Base-by-base conservation (phyloP, 2,797 vertebrate genomes). In the Eulemur mongoz region DNA sequence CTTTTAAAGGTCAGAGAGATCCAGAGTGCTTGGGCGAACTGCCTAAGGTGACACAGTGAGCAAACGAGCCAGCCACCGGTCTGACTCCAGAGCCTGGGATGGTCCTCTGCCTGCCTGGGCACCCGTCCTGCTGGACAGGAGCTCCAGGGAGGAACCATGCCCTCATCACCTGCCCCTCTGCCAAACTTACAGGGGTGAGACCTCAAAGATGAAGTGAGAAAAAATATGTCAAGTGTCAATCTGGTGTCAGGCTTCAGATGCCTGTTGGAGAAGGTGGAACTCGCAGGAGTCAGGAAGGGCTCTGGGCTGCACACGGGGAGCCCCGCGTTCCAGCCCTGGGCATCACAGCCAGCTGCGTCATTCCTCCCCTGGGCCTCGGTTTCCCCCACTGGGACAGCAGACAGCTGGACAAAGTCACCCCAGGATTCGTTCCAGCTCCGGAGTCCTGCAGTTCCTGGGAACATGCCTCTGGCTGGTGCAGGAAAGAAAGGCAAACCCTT, bases 401-500 rank as follows among this genome's bases (percentile, higher is more conserved):
- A 38, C 38, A 43, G 25, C 84, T 1, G 52, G 72, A 75, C 85
- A 50, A 30, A 91, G 48, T 27, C 40, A 20, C 18, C 15, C 48
- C 45, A 25, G 78, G 82, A 72, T 11, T 45, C 2, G 0, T 30
- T 78, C 82, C 94, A 89, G 63, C 57, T 69, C 94, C 1, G 0
- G 22, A 82, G 48, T 7, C 23, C 57, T 10, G 0, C 20, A n/a
- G 70, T 91, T 94, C 87, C 97, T 96, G 70, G 54, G 84, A 95
- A 70, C 10, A 30, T 13, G 81, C 45, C 91, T 95, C 87, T 5
- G 48, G 54, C 90, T 85, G 84, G 69, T 61, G 67, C 82, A 93
- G 83, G 89, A 85, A 88, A 92, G 89, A 93, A 93, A 92, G 96
- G 86, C 61, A 54, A 91, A 83, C 72, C 88, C 96, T 97, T 98